A percentile compares a stretch with the other conserved stretches of the same genome.
These are phyloP conservation scores for Scortum barcoo DNA, from an alignment of 2,113 vertebrate genomes.

Conservation along the genomic window DNA sequence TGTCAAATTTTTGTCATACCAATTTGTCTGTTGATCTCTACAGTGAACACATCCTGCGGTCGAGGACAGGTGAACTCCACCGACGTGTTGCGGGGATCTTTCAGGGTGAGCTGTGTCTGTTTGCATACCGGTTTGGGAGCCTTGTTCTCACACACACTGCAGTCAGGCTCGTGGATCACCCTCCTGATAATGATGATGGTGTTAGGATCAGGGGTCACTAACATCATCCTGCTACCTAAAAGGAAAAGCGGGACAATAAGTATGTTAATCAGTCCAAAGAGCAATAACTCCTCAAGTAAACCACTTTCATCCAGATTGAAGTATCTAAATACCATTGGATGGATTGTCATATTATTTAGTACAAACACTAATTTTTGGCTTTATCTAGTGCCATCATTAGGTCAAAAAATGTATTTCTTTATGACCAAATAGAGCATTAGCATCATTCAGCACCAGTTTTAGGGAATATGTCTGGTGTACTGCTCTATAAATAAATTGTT, in stretches of 20 bases:
- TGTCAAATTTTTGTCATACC: conserved; percentile 59
- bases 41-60: conserved; percentile 77
- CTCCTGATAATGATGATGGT: conserved; percentile 67
- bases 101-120: fast-evolving
- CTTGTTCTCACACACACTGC: conserved; percentile 67
- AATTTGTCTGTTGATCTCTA: conserved; percentile 80
- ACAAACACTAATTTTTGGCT: too few relatives aligned
- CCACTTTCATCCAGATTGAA: neutral
- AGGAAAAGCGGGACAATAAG: neutral
- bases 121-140: conserved; percentile 42
- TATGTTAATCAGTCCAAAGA: neutral
- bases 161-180: conserved; percentile 31
- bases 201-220: conserved; percentile 57
- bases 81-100: neutral
- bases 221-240: conserved; percentile 64
- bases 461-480: neutral
- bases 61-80: conserved; percentile 79
- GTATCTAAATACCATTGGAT: too few relatives aligned
- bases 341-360: too few relatives aligned
- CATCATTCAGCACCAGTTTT: neutral
- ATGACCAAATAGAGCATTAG: too few relatives aligned
- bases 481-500: neutral
- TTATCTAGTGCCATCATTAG: too few relatives aligned
- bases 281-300: neutral
- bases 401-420: too few relatives aligned